These are phyloP conservation scores for Pterobdella sp. DNA, from an alignment of 2,888 invertebrate species.

Conservation along the genomic window DNA sequence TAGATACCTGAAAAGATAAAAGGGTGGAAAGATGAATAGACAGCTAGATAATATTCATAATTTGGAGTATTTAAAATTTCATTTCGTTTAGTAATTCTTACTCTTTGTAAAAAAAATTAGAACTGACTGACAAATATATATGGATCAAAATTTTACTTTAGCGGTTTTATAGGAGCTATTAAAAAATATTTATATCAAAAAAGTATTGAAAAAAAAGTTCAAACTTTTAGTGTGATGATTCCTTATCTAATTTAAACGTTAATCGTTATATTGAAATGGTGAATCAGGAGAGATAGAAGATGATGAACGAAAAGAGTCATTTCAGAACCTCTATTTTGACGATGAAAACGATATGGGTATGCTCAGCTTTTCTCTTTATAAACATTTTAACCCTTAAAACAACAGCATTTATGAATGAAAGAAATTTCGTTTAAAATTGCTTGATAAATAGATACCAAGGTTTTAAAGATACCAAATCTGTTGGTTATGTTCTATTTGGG, in stretches of 20 bases:
- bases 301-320: neutral
- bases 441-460: too few species aligned
- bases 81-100: too few species aligned
- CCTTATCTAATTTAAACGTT: too few species aligned
- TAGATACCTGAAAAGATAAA: neutral
- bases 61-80: too few species aligned
- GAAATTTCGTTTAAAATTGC: neutral
- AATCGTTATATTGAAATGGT: too few species aligned
- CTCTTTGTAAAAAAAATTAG: too few species aligned
- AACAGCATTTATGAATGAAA: neutral
- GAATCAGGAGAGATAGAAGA: neutral
- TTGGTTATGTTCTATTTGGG: neutral
- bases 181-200: neutral
- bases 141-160: too few species aligned
- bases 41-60: neutral
- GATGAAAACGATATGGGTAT: constrained; percentile 13
- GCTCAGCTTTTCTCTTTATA: neutral
- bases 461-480: neutral
- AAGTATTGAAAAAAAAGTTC: too few species aligned
- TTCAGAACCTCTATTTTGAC: constrained; percentile 18
- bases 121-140: too few species aligned
- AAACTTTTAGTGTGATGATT: too few species aligned
- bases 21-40: neutral
- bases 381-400: neutral
- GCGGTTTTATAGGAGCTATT: too few species aligned